These are phyloP conservation scores for Montifringilla adamsi DNA, from an alignment of 2,113 vertebrate species.

Conservation along the genomic window DNA sequence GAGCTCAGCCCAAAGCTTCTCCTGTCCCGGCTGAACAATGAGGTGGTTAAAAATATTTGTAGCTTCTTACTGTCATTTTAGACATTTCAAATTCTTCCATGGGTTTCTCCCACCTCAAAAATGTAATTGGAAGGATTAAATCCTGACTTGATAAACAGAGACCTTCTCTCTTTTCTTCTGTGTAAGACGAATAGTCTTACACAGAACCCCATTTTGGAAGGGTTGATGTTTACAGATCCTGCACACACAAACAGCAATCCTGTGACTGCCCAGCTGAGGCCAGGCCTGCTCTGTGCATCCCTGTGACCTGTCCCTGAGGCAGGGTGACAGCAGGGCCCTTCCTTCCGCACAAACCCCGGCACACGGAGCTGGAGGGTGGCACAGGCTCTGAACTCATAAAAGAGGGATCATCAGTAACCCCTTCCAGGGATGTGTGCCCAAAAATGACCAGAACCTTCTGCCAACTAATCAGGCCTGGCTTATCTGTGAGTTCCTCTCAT, in stretches of 20 bases:
- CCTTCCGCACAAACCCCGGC: rapidly evolving
- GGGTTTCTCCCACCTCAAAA: neutral
- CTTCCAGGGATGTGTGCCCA: neutral
- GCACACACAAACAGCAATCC: neutral
- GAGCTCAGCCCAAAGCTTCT: neutral
- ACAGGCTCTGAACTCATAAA: neutral
- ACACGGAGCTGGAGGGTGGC: neutral
- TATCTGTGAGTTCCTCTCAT: neutral
- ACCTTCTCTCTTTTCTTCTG: neutral
- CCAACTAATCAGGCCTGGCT: neutral
- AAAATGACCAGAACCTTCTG: neutral
- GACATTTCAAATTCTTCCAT: neutral
- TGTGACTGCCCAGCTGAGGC: neutral
- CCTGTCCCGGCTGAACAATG: neutral
- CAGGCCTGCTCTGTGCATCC: neutral
- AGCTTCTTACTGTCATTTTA: neutral
- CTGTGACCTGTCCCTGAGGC: neutral
- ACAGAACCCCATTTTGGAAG: neutral
- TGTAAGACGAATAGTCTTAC: neutral
- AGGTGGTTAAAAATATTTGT: neutral
- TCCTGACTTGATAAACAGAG: neutral
- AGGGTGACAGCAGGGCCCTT: neutral
- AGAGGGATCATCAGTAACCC: neutral
- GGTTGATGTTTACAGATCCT: neutral
- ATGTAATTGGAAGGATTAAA: neutral